Conservation (phyloP, 2,888 invertebrate species). For the Pyrrhia umbra region DNA sequence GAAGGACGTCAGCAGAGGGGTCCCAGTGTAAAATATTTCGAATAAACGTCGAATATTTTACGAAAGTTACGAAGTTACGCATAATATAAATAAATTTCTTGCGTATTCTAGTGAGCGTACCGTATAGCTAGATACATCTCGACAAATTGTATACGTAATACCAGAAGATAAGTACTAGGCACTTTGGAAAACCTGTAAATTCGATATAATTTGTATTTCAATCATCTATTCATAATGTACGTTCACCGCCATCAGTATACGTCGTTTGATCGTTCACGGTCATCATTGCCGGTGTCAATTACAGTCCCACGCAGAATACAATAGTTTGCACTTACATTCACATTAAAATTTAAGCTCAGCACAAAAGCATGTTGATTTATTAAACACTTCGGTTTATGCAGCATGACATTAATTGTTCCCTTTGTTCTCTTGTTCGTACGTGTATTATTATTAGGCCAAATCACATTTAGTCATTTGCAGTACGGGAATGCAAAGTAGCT, state of each 20-base stretch:
- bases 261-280: slow-evolving; percentile 63
- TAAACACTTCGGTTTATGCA: slow-evolving; percentile 1
- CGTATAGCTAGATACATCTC: neutral
- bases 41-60: slow-evolving; percentile 61
- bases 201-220: no score
- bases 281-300: slow-evolving; percentile 70
- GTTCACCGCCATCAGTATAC: neutral
- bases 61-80: slow-evolving; percentile 53
- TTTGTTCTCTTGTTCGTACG: slow-evolving; percentile 48
- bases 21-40: slow-evolving; percentile 62
- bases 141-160: no score
- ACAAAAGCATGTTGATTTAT: slow-evolving; percentile 16
- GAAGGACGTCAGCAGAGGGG: slow-evolving; percentile 64
- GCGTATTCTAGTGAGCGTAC: slow-evolving; percentile 32
- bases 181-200: no score
- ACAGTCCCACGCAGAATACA: slow-evolving; percentile 62
- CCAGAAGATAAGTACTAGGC: no score
- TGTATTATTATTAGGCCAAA: slow-evolving; percentile 44
- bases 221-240: no score
- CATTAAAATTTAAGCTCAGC: slow-evolving; percentile 40
- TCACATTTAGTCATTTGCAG: slow-evolving; percentile 57
- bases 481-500: slow-evolving; percentile 62
- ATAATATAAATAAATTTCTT: slow-evolving; percentile 56
- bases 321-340: slow-evolving; percentile 61
- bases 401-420: slow-evolving; percentile 26